Conservation (phyloP, 2,113 vertebrate species). For the Meles meles region DNA sequence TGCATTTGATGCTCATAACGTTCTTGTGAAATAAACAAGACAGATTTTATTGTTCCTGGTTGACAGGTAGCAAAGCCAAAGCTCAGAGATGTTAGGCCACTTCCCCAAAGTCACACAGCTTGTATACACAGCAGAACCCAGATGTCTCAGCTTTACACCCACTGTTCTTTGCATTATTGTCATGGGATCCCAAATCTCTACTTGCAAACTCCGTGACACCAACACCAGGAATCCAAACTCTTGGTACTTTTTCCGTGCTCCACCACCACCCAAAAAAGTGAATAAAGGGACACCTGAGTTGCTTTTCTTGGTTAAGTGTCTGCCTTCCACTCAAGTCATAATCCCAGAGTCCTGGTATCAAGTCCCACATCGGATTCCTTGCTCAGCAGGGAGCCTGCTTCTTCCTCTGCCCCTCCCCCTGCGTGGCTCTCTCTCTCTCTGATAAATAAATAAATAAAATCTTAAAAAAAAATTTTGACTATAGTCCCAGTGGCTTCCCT, state of each 20-base stretch:
- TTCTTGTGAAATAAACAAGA: not conserved
- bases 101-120: not conserved
- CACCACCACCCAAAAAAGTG: not conserved
- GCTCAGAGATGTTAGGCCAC: not conserved
- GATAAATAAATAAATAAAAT: not conserved
- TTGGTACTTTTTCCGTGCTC: rapidly evolving
- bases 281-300: not conserved
- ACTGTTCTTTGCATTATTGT: not conserved
- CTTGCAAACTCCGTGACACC: not conserved
- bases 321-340: not conserved
- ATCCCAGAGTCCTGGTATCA: not conserved
- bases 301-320: not conserved
- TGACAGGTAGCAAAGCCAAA: not conserved
- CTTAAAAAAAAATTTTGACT: not conserved
- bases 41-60: not conserved
- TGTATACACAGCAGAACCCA: rapidly evolving
- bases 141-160: not conserved
- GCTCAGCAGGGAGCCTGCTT: not conserved
- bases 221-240: not conserved
- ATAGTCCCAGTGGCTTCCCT: not conserved
- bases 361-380: not conserved
- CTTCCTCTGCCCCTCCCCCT: not conserved
- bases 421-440: too few species aligned
- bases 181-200: not conserved
- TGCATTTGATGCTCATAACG: not conserved